These are phyloP conservation scores for Sesamia nonagrioides DNA, from an alignment of 1,140 invertebrate genomes.

Conservation along the genomic window DNA sequence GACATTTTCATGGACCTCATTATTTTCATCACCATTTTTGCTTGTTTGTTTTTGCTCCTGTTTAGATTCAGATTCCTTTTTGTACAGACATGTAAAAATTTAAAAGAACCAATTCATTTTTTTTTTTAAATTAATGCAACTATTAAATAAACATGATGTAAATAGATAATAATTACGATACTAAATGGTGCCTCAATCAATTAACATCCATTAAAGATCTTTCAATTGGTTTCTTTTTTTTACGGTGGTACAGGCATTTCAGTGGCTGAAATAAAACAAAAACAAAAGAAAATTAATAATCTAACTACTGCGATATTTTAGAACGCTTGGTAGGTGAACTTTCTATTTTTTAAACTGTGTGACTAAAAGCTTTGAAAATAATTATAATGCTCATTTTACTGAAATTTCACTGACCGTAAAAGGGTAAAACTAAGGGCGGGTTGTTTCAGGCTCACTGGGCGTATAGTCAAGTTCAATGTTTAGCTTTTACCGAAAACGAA, in stretches of 20 bases:
- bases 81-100: constrained; percentile 81
- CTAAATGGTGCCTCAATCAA: constrained; percentile 43
- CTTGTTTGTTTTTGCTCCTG: constrained; percentile 29
- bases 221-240: constrained; percentile 54
- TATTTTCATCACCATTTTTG: constrained; percentile 20
- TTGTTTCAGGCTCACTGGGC: too few relatives aligned
- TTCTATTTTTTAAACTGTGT: too few relatives aligned
- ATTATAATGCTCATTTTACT: too few relatives aligned
- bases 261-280: constrained; percentile 75
- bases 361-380: too few relatives aligned
- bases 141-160: not conserved
- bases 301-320: not conserved
- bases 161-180: not conserved
- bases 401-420: too few relatives aligned
- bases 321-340: not conserved
- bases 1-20: constrained; percentile 45
- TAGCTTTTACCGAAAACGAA: too few relatives aligned
- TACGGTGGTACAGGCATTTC: constrained; percentile 73
- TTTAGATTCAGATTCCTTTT: constrained; percentile 64
- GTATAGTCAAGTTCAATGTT: too few relatives aligned
- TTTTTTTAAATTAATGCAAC: not conserved
- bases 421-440: too few relatives aligned
- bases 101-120: constrained; percentile 51
- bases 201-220: constrained; percentile 22
- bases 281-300: constrained; percentile 51